Conservation (phyloP, 1,140 invertebrate genomes). For the Bombus superbus region DNA sequence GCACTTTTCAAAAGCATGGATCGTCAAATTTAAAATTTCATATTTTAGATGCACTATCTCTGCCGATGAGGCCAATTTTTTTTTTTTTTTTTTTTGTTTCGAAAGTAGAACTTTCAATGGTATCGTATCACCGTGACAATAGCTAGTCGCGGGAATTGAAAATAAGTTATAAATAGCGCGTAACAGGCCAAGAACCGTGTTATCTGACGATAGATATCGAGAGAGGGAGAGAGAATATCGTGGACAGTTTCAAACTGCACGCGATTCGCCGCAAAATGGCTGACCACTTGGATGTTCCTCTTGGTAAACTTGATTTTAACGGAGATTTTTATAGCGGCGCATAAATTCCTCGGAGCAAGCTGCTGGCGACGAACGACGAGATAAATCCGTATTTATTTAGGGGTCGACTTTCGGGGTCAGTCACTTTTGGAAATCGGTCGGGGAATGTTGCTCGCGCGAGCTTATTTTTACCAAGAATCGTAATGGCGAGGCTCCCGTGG, state of each 20-base stretch:
- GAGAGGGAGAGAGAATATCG: neutral
- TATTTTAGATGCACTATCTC: no score
- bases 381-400: constrained; percentile 34
- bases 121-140: neutral
- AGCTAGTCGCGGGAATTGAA: constrained; percentile 9
- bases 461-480: constrained; percentile 33
- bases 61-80: no score
- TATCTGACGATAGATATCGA: neutral
- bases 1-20: no score
- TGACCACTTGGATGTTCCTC: neutral
- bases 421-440: constrained; percentile 37
- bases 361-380: neutral
- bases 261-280: neutral
- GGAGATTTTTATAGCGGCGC: constrained; percentile 8
- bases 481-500: neutral
- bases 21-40: no score
- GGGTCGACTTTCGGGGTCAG: constrained; percentile 27
- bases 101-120: no score
- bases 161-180: constrained; percentile 31
- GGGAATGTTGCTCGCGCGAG: constrained; percentile 21
- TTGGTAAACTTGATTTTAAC: neutral
- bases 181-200: neutral
- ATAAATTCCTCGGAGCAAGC: constrained; percentile 12
- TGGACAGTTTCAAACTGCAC: neutral
- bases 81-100: no score